These are phyloP conservation scores for Mycalesis mineus DNA, from an alignment of 2,888 invertebrate species.

Conservation along the genomic window DNA sequence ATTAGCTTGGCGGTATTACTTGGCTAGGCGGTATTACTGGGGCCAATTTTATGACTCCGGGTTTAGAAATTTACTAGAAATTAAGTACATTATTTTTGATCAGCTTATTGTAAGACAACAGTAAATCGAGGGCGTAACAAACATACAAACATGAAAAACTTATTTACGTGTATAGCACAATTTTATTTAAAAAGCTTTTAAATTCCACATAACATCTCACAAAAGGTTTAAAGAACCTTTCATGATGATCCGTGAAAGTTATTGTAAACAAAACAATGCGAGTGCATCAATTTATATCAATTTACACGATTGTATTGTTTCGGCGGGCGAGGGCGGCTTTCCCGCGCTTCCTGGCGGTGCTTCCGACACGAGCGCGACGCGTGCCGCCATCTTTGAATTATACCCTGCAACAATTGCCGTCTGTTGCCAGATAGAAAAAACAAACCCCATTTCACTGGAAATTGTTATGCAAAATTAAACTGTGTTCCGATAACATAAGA, in stretches of 20 bases:
- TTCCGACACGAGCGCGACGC: slow-evolving; percentile 70
- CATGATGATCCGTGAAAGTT: slow-evolving; percentile 30
- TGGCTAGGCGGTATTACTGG: too few relatives aligned
- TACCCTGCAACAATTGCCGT: slow-evolving; percentile 63
- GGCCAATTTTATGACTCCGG: too few relatives aligned
- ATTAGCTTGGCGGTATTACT: too few relatives aligned
- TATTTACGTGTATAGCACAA: too few relatives aligned
- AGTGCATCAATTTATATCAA: slow-evolving; percentile 76
- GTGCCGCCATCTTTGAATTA: slow-evolving; percentile 72
- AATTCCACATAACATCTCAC: neutral
- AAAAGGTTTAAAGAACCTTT: slow-evolving; percentile 17
- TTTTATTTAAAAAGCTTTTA: too few relatives aligned
- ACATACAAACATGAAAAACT: too few relatives aligned
- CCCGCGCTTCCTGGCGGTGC: slow-evolving; percentile 63
- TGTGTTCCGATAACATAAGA: slow-evolving; percentile 23
- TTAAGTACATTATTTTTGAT: too few relatives aligned
- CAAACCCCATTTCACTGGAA: slow-evolving; percentile 33
- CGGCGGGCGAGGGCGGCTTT: slow-evolving; percentile 58
- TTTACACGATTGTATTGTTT: slow-evolving; percentile 73
- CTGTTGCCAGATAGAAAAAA: slow-evolving; percentile 54
- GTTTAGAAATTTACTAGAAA: too few relatives aligned
- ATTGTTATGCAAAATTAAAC: slow-evolving; percentile 28
- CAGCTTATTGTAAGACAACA: too few relatives aligned
- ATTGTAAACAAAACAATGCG: slow-evolving; percentile 50
- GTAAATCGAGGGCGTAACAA: too few relatives aligned